phyloP scores from a whole-genome alignment of 2,888 invertebrate species.

The Ypsolopha scabrella region DNA sequence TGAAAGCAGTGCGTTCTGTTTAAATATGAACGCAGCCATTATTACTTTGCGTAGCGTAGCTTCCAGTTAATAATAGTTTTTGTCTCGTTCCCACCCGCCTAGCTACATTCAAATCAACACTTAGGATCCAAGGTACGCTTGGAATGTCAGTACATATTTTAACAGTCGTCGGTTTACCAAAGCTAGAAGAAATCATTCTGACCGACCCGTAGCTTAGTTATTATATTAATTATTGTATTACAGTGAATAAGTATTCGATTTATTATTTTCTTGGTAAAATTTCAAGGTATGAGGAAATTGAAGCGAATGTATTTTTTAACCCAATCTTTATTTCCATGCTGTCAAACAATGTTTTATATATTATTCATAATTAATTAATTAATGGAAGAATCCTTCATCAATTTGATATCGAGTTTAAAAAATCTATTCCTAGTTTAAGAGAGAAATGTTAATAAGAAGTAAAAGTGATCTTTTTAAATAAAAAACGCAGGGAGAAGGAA shows the following conservation, averaged over 20 bases:
- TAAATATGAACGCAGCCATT: no score
- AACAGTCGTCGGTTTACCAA: conserved; percentile 34
- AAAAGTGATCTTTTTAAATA: no score
- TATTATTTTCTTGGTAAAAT: conserved; percentile 15
- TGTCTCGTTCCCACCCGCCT: no score
- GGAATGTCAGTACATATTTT: conserved; percentile 20
- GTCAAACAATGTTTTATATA: no score
- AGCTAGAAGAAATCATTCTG: conserved; percentile 12
- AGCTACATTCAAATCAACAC: no score
- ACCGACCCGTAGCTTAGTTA: conserved; percentile 12
- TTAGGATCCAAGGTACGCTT: conserved; percentile 1
- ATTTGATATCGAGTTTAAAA: not conserved
- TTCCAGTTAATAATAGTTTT: no score
- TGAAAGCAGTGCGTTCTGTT: no score
- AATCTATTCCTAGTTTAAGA: not conserved
- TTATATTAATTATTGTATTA: conserved; percentile 32
- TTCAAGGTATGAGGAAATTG: not conserved
- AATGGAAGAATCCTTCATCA: no score
- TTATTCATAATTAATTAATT: no score
- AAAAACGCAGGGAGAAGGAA: no score
- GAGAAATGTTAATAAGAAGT: not conserved
- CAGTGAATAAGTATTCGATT: conserved; percentile 29
- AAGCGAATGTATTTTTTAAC: not conserved
- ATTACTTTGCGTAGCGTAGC: no score
- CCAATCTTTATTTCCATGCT: no score